Conservation (phyloP, 2,113 vertebrate species). For the Vanacampus margaritifer region DNA sequence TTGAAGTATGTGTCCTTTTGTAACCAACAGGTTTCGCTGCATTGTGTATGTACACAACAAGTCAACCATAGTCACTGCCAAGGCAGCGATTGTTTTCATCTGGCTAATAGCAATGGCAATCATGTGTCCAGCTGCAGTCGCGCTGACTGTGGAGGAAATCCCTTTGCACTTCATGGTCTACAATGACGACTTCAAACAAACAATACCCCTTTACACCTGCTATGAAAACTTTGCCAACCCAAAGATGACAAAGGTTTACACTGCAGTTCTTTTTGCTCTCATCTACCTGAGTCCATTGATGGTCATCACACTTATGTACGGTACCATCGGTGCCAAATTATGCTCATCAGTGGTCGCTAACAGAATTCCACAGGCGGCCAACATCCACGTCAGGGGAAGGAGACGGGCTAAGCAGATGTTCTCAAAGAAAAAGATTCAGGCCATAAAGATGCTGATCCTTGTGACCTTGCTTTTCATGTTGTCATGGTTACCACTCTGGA, state of each 20-base stretch:
- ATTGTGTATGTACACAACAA: constrained; percentile 76
- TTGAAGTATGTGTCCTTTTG: background rate
- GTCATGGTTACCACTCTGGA: constrained; percentile 81
- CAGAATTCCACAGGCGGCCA: constrained; percentile 42
- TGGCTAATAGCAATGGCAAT: constrained; percentile 74
- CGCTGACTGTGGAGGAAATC: constrained; percentile 68
- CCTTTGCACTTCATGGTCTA: constrained; percentile 69
- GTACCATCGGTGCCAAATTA: constrained; percentile 73
- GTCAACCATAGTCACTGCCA: constrained; percentile 65
- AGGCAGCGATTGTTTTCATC: constrained; percentile 70
- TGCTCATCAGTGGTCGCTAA: constrained; percentile 60
- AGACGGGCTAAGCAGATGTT: constrained; percentile 46
- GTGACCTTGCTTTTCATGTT: constrained; percentile 78
- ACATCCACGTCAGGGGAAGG: constrained; percentile 19
- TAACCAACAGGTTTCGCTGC: constrained; percentile 69
- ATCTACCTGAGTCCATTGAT: constrained; percentile 76
- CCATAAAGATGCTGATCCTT: constrained; percentile 79
- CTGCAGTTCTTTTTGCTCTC: constrained; percentile 72
- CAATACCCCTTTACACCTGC: constrained; percentile 71
- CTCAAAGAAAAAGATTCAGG: constrained; percentile 72
- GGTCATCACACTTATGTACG: constrained; percentile 74
- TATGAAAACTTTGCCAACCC: constrained; percentile 75
- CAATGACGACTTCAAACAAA: constrained; percentile 63
- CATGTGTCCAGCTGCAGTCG: constrained; percentile 74
- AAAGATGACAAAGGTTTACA: constrained; percentile 76